Evolutionary conservation across 2,797 vertebrate genomes (phyloP).

Genomic region (Argentina silus): DNA sequence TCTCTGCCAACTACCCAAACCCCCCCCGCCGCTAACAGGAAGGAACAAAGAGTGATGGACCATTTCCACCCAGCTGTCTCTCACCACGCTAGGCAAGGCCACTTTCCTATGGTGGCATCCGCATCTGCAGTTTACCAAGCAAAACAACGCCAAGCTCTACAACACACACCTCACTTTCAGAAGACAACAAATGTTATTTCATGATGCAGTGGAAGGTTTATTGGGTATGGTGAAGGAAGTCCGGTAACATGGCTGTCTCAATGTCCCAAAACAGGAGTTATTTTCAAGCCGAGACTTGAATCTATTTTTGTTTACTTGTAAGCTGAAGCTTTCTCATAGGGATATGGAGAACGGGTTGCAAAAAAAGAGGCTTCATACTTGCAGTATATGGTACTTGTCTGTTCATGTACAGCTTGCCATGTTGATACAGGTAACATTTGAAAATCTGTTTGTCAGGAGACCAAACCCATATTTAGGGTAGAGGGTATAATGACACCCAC

Average conservation of each 20-base stretch:
- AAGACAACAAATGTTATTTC: not conserved
- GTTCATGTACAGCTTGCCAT: slow-evolving; percentile 12
- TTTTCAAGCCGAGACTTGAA: not conserved
- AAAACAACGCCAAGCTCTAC: slow-evolving; percentile 6
- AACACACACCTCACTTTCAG: not conserved
- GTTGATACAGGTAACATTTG: not conserved
- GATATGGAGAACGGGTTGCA: slow-evolving; percentile 1
- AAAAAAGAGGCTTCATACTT: not conserved
- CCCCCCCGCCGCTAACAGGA: slow-evolving; percentile 53
- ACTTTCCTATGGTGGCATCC: slow-evolving; percentile 36
- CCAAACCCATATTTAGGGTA: slow-evolving; percentile 33
- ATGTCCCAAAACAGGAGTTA: slow-evolving; percentile 18
- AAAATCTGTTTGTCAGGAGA: slow-evolving; percentile 22
- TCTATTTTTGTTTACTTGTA: slow-evolving; percentile 30
- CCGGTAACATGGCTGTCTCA: not conserved
- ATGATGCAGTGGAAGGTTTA: slow-evolving; percentile 19
- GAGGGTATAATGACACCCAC: not conserved
- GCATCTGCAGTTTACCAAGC: slow-evolving; percentile 11
- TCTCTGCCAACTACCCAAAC: slow-evolving; percentile 81
- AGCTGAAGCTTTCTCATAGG: slow-evolving; percentile 4
- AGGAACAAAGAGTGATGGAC: slow-evolving; percentile 13
- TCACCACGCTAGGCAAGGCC: not conserved
- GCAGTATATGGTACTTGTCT: not conserved
- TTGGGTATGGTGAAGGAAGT: slow-evolving; percentile 2
- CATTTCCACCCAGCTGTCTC: slow-evolving; percentile 8